Conservation (phyloP, 2,113 vertebrate species). For the Camarhynchus parvulus region DNA sequence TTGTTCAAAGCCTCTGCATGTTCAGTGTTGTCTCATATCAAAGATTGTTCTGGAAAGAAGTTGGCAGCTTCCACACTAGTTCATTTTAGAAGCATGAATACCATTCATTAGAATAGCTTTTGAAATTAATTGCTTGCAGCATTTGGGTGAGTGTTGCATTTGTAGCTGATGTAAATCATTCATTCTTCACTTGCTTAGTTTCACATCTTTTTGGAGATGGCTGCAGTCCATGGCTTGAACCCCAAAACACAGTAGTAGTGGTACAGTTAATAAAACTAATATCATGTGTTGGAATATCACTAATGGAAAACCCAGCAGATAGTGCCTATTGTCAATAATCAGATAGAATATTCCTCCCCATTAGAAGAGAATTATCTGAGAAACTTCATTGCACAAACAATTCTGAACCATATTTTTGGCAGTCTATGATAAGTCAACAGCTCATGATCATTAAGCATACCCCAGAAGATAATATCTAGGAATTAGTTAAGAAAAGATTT, state of each 20-base stretch:
- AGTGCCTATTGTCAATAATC: background rate
- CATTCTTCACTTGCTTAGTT: slow-evolving; percentile 9
- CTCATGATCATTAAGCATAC: background rate
- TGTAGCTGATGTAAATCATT: slow-evolving; percentile 21
- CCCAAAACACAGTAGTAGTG: background rate
- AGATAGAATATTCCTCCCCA: background rate
- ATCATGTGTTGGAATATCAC: background rate
- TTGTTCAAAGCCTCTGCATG: background rate
- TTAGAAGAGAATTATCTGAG: background rate
- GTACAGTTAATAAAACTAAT: background rate
- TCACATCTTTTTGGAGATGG: slow-evolving; percentile 21
- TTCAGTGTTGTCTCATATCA: background rate
- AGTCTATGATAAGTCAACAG: background rate
- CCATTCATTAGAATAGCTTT: slow-evolving; percentile 29
- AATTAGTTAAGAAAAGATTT: background rate
- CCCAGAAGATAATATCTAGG: background rate
- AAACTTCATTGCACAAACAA: background rate
- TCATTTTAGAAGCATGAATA: slow-evolving; percentile 28
- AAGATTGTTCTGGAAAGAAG: slow-evolving; percentile 11
- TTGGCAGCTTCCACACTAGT: background rate
- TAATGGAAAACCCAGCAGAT: slow-evolving; percentile 1
- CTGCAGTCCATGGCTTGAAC: background rate
- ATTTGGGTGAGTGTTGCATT: slow-evolving; percentile 1
- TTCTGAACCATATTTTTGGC: background rate
- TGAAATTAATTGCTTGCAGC: slow-evolving; percentile 32